These are phyloP conservation scores for Anabas testudineus DNA, from an alignment of 2,797 vertebrate species.

Conservation along the genomic window DNA sequence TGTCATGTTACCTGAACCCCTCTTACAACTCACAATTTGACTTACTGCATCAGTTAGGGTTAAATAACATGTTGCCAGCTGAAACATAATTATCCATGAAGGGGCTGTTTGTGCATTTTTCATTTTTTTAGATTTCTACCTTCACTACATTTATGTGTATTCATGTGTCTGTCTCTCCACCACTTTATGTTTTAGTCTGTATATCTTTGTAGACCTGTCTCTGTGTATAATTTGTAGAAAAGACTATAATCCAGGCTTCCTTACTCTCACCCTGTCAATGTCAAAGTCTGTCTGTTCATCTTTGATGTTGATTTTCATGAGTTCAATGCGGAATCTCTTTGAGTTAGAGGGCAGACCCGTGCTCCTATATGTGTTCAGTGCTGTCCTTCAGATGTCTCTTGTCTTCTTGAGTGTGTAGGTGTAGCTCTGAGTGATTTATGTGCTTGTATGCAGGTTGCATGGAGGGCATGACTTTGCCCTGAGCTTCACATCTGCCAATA, in stretches of 20 bases:
- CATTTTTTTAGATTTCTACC: no score
- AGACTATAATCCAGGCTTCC: neutral
- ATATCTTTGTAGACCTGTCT: neutral
- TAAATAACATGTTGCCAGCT: no score
- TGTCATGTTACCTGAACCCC: no score
- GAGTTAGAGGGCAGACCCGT: constrained; percentile 35
- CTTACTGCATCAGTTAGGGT: no score
- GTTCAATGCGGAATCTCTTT: constrained; percentile 22
- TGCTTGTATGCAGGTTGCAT: constrained; percentile 30
- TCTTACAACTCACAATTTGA: no score
- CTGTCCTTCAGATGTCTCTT: constrained; percentile 57
- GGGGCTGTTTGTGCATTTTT: neutral
- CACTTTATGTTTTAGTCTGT: neutral
- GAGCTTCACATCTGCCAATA: constrained; percentile 55
- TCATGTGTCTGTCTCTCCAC: neutral
- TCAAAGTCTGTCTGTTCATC: constrained; percentile 28
- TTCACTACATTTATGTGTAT: no score
- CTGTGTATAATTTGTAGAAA: neutral
- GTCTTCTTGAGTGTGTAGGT: constrained; percentile 42
- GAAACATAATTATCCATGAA: no score
- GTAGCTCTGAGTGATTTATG: constrained; percentile 63
- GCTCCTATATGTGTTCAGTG: constrained; percentile 32
- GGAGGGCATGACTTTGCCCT: constrained; percentile 55
- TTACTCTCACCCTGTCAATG: constrained; percentile 8
- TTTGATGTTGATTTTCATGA: constrained; percentile 36